Evolutionary conservation across 2,113 vertebrate genomes (phyloP).

Genomic region (Cryptomyrus ogoouensis): DNA sequence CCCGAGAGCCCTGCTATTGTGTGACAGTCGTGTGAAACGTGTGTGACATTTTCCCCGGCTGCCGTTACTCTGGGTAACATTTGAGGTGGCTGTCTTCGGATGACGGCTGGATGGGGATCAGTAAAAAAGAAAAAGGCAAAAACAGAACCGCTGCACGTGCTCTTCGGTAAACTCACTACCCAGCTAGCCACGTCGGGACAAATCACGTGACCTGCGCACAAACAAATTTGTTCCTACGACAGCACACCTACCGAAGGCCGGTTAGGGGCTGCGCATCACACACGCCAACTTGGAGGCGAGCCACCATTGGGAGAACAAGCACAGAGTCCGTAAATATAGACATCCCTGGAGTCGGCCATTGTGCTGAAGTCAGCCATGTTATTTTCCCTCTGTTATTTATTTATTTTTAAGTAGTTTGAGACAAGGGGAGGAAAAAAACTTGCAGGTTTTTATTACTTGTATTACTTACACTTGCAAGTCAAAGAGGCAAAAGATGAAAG

Average conservation of each 20-base stretch:
- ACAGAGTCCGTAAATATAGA: neutral
- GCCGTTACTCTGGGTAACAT: neutral
- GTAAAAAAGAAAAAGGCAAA: neutral
- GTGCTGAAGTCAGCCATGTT: conserved; percentile 19
- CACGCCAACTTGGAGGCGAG: neutral
- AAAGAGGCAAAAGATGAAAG: conserved; percentile 16
- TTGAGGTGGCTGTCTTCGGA: neutral
- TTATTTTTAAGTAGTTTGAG: neutral
- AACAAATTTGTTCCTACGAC: neutral
- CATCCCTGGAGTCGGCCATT: neutral
- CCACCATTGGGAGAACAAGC: neutral
- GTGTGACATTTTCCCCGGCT: neutral
- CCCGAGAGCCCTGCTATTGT: neutral
- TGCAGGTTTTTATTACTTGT: neutral
- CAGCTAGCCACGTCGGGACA: neutral
- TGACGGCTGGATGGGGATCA: neutral
- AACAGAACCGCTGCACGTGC: neutral
- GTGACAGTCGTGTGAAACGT: neutral
- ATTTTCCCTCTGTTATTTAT: neutral
- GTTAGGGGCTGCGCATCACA: neutral
- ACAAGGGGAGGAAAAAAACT: neutral
- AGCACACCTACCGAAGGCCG: neutral
- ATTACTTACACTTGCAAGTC: neutral
- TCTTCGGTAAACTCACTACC: neutral
- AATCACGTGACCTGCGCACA: neutral